Evolutionary conservation across 2,888 invertebrate genomes (phyloP).

Genomic region (Anodontia alba): DNA sequence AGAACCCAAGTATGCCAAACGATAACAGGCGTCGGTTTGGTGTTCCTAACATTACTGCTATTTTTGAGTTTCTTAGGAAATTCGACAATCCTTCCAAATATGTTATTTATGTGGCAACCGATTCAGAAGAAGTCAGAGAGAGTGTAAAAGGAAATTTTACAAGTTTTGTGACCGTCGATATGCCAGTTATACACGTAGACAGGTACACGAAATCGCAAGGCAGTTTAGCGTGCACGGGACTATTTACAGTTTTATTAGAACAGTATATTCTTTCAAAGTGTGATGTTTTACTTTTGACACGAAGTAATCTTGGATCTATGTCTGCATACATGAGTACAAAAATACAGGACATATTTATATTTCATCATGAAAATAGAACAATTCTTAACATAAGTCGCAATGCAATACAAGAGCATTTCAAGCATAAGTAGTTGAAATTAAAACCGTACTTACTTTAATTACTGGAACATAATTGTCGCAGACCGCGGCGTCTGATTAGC

Average conservation of each 20-base stretch:
- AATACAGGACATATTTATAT: constrained; percentile 25
- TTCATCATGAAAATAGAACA: neutral
- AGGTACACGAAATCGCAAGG: neutral
- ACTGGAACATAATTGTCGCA: too few species aligned
- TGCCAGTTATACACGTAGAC: constrained; percentile 43
- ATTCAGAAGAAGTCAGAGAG: constrained; percentile 30
- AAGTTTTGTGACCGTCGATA: neutral
- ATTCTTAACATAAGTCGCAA: constrained; percentile 7
- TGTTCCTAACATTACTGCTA: constrained; percentile 22
- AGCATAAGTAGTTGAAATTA: constrained; percentile 17
- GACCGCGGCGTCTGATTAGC: too few species aligned
- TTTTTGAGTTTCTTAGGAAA: constrained; percentile 20
- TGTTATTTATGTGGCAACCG: constrained; percentile 40
- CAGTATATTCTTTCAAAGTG: constrained; percentile 36
- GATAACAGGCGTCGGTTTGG: constrained; percentile 21
- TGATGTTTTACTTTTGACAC: constrained; percentile 38
- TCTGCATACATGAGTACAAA: constrained; percentile 35
- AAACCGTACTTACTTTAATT: too few species aligned
- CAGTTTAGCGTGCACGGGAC: constrained; percentile 23
- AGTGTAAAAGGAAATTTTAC: neutral
- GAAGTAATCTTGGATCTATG: constrained; percentile 43
- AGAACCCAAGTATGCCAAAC: constrained; percentile 38
- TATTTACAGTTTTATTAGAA: constrained; percentile 34
- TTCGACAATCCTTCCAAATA: constrained; percentile 18
- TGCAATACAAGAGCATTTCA: constrained; percentile 25